Evolutionary conservation across 2,113 vertebrate genomes (phyloP).

Genomic region (Limnothrissa miodon): DNA sequence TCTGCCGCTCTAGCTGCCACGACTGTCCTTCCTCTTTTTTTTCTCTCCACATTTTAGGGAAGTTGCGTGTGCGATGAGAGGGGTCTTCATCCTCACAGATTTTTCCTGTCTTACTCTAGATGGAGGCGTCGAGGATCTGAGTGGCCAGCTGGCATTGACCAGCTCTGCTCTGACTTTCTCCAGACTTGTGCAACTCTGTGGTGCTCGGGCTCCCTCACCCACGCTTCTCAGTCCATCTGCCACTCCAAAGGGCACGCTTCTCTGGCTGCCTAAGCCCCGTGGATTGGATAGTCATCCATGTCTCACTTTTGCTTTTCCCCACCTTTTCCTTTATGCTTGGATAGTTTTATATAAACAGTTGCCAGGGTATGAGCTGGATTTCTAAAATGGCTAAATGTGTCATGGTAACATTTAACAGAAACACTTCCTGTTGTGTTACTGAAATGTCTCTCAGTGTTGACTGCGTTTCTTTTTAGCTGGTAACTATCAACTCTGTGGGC

Average conservation of each 20-base stretch:
- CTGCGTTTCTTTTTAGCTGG: too few species aligned
- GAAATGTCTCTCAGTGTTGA: too few species aligned
- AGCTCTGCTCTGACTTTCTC: slow-evolving; percentile 46
- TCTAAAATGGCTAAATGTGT: too few species aligned
- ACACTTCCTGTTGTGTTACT: too few species aligned
- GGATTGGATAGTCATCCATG: not conserved
- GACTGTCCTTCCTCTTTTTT: slow-evolving; percentile 57
- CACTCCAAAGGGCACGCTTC: not conserved
- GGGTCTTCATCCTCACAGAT: slow-evolving; percentile 76
- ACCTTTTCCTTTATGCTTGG: too few species aligned
- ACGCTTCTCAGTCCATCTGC: not conserved
- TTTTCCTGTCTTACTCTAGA: slow-evolving; percentile 74
- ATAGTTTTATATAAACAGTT: too few species aligned
- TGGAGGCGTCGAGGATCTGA: slow-evolving; percentile 66
- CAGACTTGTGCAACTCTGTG: slow-evolving; percentile 55
- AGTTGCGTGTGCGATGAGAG: not conserved
- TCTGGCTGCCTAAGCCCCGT: not conserved
- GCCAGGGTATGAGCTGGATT: too few species aligned
- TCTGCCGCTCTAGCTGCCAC: slow-evolving; percentile 36
- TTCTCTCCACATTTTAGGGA: slow-evolving; percentile 55
- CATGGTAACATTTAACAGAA: too few species aligned
- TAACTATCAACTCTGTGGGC: too few species aligned
- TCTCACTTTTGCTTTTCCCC: not conserved
- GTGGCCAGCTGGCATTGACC: slow-evolving; percentile 37
- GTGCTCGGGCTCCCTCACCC: slow-evolving; percentile 21